These are phyloP conservation scores for Atta cephalotes DNA, from an alignment of 1,140 invertebrate species.

Conservation along the genomic window DNA sequence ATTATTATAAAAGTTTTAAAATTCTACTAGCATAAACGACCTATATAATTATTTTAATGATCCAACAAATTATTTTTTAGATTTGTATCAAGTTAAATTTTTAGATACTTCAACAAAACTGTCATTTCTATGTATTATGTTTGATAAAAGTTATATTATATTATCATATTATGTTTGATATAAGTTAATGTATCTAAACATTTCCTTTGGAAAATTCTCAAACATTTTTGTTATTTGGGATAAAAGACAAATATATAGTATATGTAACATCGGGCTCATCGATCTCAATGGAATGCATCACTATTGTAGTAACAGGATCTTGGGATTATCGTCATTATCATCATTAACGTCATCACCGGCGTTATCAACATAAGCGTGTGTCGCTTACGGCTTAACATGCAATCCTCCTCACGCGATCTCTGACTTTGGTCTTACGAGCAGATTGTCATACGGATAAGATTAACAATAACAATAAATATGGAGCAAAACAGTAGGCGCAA, in stretches of 20 bases:
- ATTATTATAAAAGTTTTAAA: too few species aligned
- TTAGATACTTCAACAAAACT: too few species aligned
- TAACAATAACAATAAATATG: slow-evolving; percentile 19
- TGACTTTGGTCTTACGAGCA: slow-evolving; percentile 1
- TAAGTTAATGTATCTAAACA: too few species aligned
- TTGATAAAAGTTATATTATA: too few species aligned
- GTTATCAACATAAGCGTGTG: slow-evolving; percentile 54
- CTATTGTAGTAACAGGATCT: background rate
- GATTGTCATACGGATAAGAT: slow-evolving; percentile 54
- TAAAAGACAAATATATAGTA: background rate
- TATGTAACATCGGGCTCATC: background rate
- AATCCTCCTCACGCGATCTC: slow-evolving; percentile 27
- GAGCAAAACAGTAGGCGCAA: background rate
- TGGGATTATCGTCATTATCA: slow-evolving; percentile 43
- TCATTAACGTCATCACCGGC: slow-evolving; percentile 45
- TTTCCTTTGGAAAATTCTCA: background rate
- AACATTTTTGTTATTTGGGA: background rate
- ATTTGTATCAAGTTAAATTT: too few species aligned
- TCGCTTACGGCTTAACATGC: slow-evolving; percentile 35
- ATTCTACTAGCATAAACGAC: too few species aligned
- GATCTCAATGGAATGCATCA: background rate
- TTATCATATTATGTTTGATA: too few species aligned
- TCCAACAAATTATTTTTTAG: too few species aligned
- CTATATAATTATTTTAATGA: too few species aligned
- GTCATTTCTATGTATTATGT: too few species aligned